Evolutionary conservation across 2,888 invertebrate species (phyloP).

Genomic region (Nesidiocoris tenuis): DNA sequence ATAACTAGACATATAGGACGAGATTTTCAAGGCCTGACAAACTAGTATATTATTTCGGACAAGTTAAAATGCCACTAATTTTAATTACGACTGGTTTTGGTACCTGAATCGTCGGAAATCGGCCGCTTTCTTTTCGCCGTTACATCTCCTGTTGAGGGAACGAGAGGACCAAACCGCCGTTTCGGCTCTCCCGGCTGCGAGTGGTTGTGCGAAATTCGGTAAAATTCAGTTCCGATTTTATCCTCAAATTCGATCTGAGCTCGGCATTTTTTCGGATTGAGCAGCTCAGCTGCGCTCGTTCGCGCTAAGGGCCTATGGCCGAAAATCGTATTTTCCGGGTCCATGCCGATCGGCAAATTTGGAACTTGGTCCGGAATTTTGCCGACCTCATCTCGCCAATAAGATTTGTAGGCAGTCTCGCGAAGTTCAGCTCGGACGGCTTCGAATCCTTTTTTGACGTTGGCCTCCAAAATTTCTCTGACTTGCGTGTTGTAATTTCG

Average conservation of each 20-base stretch:
- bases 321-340: conserved; percentile 55
- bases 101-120: conserved; percentile 2
- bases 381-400: conserved; percentile 57
- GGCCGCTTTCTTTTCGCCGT: neutral
- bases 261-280: conserved; percentile 55
- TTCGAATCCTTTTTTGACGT: conserved; percentile 56
- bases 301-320: conserved; percentile 52
- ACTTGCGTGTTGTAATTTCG: conserved; percentile 26
- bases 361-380: conserved; percentile 55
- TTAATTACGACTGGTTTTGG: too few species aligned
- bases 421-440: conserved; percentile 57
- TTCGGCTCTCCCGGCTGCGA: conserved; percentile 57
- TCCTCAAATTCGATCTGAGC: conserved; percentile 55
- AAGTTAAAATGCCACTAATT: too few species aligned
- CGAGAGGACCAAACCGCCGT: conserved; percentile 2
- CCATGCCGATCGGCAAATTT: conserved; percentile 56
- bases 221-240: conserved; percentile 56
- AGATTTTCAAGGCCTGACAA: too few species aligned
- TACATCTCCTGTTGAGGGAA: too few species aligned
- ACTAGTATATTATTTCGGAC: too few species aligned
- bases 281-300: conserved; percentile 25
- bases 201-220: conserved; percentile 57
- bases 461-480: conserved; percentile 51
- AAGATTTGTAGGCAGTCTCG: conserved; percentile 57
- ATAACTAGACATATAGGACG: too few species aligned